Evolutionary conservation across 2,797 vertebrate genomes (phyloP), one percentile per base, ranked within the genome.

Genomic region (Botia almorhae): DNA sequence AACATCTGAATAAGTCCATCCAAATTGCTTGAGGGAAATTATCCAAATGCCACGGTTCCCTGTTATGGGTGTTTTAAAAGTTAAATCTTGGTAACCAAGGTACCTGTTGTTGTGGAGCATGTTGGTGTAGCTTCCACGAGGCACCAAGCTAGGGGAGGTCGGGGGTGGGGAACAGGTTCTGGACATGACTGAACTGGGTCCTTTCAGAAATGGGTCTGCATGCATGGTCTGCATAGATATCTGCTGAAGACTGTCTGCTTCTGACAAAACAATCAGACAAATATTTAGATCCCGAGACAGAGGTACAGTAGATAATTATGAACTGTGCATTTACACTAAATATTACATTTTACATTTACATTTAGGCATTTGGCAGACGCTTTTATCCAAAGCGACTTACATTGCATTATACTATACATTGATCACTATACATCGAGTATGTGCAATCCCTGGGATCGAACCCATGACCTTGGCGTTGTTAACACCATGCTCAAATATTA

Each of bases 161-260:
- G 95, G 92, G 0, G 97, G 95, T 7, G 97, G 96, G n/a, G 97
- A 96, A 2, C 93, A 94, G 84, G 94, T 93, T 86, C 95, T 91
- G 0, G 95, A 90, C 3, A 92, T 90, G 0, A 93, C 93, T 0
- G 96, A 94, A 89, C 91, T 90, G 8, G 96, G 93, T 76, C 94
- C 93, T 89, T 98, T 98, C 89, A 99, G 92, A 90, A 99, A 98
- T 64, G 94, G 92, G 79, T 99, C 98, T 87, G 96, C 97, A 0
- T 96, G 97, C 90, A 97, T 92, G 8, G 98, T 99, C 94, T 98
- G 97, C 70, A 98, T 90, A 86, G 97, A 97, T 77, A 98, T 94
- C 92, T 98, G 97, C 85, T 98, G 96, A 60, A 99, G 96, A 87
- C 96, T 98, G 82, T 97, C 97, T 13, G 93, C 94, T 88, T 94